Evolutionary conservation across 2,113 vertebrate genomes (phyloP), one percentile per base, ranked within the genome.

Genomic region (Zeus faber): DNA sequence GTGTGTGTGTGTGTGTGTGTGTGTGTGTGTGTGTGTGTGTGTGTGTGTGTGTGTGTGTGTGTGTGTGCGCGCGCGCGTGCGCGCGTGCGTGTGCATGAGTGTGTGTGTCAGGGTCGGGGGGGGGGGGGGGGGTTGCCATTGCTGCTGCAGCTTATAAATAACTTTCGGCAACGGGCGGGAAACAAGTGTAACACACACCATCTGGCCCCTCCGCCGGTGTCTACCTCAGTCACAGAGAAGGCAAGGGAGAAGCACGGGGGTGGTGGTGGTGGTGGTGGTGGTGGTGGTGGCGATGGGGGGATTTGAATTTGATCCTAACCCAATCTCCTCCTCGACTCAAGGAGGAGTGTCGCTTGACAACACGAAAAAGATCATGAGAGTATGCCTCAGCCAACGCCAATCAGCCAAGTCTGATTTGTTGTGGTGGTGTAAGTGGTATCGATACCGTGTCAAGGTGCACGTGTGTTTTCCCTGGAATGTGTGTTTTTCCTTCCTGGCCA

Each of bases 101-200:
- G 25, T 43, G 3, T 18, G 52, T 33, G 41, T 45, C 3, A 13
- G 2, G 22, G 20, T 4, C 5, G 35, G 23, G 8, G 41, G 13
- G 22, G 16, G 18, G 44, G 25, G 25, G 31, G 39, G 23, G 35
- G 51, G 20, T 17, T 64, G 26, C 54, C 27, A 54, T 64, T 60
- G 78, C 64, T 72, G 59, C 41, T 51, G 79, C 68, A 49, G 63
- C 21, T 5, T 77, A 81, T 85, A 85, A 86, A 88, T 81, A 88
- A 83, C 84, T 80, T 62, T 65, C 44, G 25, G 16, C 24, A 43
- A 37, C 33, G 33, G 33, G 33, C n/a, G 33, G 33, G 33, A 37
- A 83, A 82, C 81, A 85, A 83, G 82, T 83, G 82, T 81, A 86
- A 79, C 79, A 63, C 54, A 54, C 73, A 74, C 82, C 85, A 88